Evolutionary conservation across 2,888 invertebrate species (phyloP), one percentile per base, ranked within the genome.

Genomic region (Drosophila hawaiiensis): DNA sequence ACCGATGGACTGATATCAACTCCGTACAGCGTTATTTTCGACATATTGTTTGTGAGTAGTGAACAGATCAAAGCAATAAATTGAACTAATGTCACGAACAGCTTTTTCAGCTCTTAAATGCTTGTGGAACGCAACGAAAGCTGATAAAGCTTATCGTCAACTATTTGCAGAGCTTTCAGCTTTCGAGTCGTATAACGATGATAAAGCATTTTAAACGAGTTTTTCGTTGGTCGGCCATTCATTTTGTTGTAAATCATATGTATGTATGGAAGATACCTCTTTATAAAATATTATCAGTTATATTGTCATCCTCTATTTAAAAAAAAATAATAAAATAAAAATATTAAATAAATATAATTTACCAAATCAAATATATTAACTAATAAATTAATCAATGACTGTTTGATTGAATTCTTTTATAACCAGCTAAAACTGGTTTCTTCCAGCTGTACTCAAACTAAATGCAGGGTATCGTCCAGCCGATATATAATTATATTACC

Each of bases 1-100:
- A 95, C 95, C 12, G 96, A 95, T 0, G 95, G 93, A 78, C 95
- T 96, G 9, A 78, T 7, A 25, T 81, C 74, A 28, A 72, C 25
- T 19, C 91, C 91, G 67, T 91, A 91, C 0, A 91, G 64, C 22
- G 84, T 47, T 7, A 80, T 52, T 58, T 76, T 73, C 9, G 78
- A 59, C 83, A 84, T 85, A 10, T 55, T 55, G n/a, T 3, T 43
- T 28, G n/a, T 3, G 7, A 1, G 16, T 28, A 14, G 64, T 39
- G 12, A n/a, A 6, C 47, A 22, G 10, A 6, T 33, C 33, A 25
- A 16, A 16, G 39, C 29, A 28, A 62, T 16, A 12, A 14, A 47
- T 28, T 22, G 1, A 12, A 69, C 62, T 69, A 39, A 33, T 6
- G 41, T 25, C 12, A 3, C 3, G 4, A 10, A 10, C 6, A 55